Conservation (phyloP, 2,113 vertebrate species). For the Sturnus vulgaris region DNA sequence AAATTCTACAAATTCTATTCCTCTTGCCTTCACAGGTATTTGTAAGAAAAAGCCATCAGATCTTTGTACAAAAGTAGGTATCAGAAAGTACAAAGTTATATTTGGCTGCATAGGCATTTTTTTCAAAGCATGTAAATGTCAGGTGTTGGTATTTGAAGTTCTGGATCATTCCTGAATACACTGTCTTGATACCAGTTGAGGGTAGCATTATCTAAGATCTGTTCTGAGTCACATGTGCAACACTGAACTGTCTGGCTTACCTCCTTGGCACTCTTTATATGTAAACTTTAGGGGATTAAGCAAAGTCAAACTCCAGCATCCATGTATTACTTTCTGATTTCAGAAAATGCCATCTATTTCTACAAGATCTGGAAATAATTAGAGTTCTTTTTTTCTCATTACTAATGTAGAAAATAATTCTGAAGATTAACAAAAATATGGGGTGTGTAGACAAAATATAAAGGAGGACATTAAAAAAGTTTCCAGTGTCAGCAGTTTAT, state of each 20-base stretch:
- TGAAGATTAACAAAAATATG: not conserved
- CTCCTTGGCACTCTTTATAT: not conserved
- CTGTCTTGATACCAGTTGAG: not conserved
- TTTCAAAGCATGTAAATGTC: not conserved
- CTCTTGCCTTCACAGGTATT: not conserved
- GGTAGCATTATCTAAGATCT: not conserved
- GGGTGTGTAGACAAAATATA: not conserved
- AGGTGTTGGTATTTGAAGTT: not conserved
- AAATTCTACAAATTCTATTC: not conserved
- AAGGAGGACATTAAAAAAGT: constrained; percentile 14
- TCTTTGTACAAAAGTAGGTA: not conserved
- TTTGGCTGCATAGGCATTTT: not conserved
- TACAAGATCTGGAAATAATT: constrained; percentile 41
- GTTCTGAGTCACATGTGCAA: not conserved
- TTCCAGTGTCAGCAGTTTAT: constrained; percentile 11
- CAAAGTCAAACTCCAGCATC: not conserved
- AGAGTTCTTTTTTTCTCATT: not conserved
- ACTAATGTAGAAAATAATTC: not conserved
- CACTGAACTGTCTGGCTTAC: not conserved
- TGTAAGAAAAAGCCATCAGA: not conserved
- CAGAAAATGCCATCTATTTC: not conserved
- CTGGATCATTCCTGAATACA: not conserved
- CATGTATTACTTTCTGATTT: not conserved
- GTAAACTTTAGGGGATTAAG: not conserved
- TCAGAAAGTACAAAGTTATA: not conserved